Evolutionary conservation across 2,797 vertebrate genomes (phyloP).

Genomic region (Pseudochromis fuscus): DNA sequence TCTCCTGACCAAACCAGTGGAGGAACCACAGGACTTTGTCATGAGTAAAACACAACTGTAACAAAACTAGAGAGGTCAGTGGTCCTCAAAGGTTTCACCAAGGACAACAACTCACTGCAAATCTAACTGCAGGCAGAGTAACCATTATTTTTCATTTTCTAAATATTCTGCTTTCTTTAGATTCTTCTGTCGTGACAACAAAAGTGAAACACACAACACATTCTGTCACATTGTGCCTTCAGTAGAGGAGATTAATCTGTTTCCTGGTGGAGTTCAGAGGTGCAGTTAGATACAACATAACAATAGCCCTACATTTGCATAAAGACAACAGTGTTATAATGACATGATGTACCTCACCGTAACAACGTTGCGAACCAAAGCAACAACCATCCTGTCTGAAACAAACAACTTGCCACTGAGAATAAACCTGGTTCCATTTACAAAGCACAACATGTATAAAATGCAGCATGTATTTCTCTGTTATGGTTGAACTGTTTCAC

Average conservation of each 20-base stretch:
- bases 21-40: conserved; percentile 3
- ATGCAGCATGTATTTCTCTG: no score
- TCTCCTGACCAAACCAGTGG: conserved; percentile 6
- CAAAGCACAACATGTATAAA: no score
- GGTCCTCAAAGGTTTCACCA: conserved; percentile 21
- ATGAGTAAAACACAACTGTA: conserved; percentile 16
- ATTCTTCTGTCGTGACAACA: not conserved
- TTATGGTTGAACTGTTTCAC: not conserved
- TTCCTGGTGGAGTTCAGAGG: no score
- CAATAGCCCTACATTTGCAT: no score
- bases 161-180: not conserved
- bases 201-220: not conserved
- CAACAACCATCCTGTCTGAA: no score
- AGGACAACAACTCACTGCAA: conserved; percentile 29
- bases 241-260: no score
- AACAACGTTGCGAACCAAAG: no score
- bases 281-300: no score
- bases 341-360: no score
- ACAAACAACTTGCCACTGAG: not conserved
- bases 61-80: conserved; percentile 16
- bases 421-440: not conserved
- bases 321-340: no score
- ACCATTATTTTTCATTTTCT: not conserved
- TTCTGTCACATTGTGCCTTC: not conserved
- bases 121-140: no score